Evolutionary conservation across 2,113 vertebrate species (phyloP).

Genomic region (Zonotrichia leucophrys): DNA sequence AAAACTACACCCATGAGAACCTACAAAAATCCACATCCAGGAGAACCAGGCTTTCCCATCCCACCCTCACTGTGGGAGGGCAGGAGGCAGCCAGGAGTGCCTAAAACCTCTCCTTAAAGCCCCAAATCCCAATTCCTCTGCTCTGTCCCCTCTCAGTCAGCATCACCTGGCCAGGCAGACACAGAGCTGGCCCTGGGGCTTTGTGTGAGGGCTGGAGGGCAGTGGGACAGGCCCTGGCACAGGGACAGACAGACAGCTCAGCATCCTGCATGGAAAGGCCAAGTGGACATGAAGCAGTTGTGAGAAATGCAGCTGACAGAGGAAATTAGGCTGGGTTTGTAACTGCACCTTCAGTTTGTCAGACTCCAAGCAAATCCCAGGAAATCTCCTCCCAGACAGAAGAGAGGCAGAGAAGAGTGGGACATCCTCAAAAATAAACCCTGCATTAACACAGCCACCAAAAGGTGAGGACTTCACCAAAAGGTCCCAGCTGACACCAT

Average conservation of each 20-base stretch:
- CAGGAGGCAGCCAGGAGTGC: background rate
- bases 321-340: background rate
- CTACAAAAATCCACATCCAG: no score
- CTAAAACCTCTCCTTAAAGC: background rate
- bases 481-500: background rate
- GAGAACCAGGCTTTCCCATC: background rate
- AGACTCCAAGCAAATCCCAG: background rate
- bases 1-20: no score
- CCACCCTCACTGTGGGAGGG: background rate
- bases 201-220: background rate
- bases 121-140: background rate
- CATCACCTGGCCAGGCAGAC: background rate
- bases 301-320: background rate
- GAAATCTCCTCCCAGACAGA: background rate
- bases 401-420: background rate
- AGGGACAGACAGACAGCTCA: background rate
- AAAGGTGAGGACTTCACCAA: background rate
- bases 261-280: background rate
- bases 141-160: background rate
- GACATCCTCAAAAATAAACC: background rate
- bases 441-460: background rate
- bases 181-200: background rate
- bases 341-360: background rate
- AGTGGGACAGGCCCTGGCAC: background rate
- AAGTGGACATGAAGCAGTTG: rapidly evolving